Conservation (phyloP, 2,888 invertebrate genomes). For the Callinectes sapidus region DNA sequence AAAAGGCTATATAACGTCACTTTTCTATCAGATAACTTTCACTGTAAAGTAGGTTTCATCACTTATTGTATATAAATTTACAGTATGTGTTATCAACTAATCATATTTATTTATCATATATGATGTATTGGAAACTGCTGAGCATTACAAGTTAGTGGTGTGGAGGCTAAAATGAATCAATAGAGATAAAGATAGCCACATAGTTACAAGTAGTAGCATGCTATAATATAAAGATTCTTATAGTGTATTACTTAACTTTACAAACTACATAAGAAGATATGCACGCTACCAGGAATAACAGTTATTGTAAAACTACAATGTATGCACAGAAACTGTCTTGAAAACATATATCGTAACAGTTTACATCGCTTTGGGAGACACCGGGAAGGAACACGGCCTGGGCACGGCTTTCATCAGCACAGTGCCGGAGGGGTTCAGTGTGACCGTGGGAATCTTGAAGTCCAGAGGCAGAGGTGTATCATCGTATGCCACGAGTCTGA, state of each 20-base stretch:
- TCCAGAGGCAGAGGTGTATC: constrained; percentile 48
- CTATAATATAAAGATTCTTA: too few species aligned
- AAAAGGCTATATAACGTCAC: too few species aligned
- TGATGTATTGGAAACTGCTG: too few species aligned
- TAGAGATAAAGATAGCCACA: too few species aligned
- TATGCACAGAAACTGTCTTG: background rate
- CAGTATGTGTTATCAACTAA: too few species aligned
- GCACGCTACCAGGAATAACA: background rate
- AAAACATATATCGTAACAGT: background rate
- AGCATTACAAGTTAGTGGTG: too few species aligned
- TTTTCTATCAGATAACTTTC: too few species aligned
- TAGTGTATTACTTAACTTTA: background rate
- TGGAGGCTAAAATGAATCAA: too few species aligned
- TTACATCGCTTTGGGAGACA: background rate
- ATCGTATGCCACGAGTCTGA: constrained; percentile 39
- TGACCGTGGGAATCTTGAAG: constrained; percentile 58
- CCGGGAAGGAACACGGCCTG: background rate
- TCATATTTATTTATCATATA: too few species aligned
- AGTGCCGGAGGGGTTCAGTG: constrained; percentile 47
- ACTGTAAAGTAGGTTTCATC: too few species aligned
- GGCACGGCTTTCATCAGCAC: constrained; percentile 41
- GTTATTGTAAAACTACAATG: background rate
- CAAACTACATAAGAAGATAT: background rate
- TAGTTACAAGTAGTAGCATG: background rate
- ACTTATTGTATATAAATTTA: too few species aligned